Percentiles rank a stretch among this genome's conserved stretches.
These are phyloP conservation scores for Corvus hawaiiensis DNA, from an alignment of 2,113 vertebrate genomes.

Conservation along the genomic window DNA sequence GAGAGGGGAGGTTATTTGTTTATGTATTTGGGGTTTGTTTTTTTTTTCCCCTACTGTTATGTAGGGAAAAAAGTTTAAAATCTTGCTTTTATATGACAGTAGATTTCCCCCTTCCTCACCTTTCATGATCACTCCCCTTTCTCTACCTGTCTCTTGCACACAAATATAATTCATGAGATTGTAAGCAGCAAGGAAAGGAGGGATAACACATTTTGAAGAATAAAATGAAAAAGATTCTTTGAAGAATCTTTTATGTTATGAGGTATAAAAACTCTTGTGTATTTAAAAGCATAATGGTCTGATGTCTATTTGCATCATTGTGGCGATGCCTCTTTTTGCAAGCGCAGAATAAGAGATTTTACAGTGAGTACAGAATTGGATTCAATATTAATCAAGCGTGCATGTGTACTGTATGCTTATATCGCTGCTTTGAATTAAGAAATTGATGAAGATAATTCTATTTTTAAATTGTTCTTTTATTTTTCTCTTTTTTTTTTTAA, in stretches of 20 bases:
- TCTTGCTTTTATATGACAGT: background rate
- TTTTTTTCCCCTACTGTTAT: background rate
- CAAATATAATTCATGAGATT: background rate
- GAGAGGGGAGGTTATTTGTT: background rate
- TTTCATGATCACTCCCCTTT: background rate
- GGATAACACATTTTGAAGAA: background rate
- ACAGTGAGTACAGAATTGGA: background rate
- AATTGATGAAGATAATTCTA: background rate
- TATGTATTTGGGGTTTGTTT: accelerated
- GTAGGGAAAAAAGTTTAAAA: background rate
- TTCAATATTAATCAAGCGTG: background rate
- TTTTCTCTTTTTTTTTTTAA: background rate
- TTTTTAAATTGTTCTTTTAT: background rate
- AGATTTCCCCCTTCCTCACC: background rate
- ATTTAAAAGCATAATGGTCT: background rate
- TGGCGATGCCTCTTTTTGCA: background rate
- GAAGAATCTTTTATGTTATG: background rate
- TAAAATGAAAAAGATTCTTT: background rate
- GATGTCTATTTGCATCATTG: background rate
- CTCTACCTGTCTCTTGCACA: background rate
- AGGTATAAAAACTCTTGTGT: background rate
- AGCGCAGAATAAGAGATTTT: background rate
- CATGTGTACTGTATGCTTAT: background rate
- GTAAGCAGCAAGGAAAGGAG: background rate
- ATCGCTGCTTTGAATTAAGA: background rate